A percentile compares a stretch with the other conserved stretches of the same genome.
Conservation (phyloP, 2,888 invertebrate genomes). For the Amblyjoppa fuscipennis region DNA sequence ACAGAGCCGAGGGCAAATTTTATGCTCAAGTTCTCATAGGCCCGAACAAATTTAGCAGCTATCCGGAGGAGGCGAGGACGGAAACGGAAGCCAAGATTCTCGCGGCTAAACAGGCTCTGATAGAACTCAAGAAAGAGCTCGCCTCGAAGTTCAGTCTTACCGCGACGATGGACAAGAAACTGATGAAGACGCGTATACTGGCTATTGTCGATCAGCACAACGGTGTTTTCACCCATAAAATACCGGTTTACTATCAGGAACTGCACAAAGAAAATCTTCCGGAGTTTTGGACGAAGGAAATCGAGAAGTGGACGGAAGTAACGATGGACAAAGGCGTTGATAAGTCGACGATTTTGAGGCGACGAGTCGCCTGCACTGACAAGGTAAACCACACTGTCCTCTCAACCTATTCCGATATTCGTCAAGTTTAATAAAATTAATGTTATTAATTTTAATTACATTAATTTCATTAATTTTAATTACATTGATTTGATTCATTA, state of each 20-base stretch:
- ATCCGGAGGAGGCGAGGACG: conserved; percentile 84
- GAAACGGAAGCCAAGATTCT: conserved; percentile 82
- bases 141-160: conserved; percentile 72
- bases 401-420: no score
- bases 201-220: conserved; percentile 84
- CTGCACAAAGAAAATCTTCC: conserved; percentile 90
- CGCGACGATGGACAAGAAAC: conserved; percentile 72
- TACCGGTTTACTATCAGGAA: conserved; percentile 86
- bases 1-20: conserved; percentile 44
- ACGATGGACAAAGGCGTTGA: conserved; percentile 87
- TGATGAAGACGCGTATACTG: conserved; percentile 82
- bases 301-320: conserved; percentile 87
- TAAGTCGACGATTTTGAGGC: conserved; percentile 85
- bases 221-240: conserved; percentile 86
- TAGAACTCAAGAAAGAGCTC: conserved; percentile 80
- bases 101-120: conserved; percentile 84
- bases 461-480: no score
- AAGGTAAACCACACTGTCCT: conserved; percentile 64
- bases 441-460: background rate
- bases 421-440: no score
- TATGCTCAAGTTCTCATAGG: conserved; percentile 80
- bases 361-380: conserved; percentile 3
- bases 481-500: background rate
- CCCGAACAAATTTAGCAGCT: conserved; percentile 83
- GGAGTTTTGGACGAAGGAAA: conserved; percentile 89